phyloP scores from a whole-genome alignment of 2,113 vertebrate genomes.

The Enhydra lutris region DNA sequence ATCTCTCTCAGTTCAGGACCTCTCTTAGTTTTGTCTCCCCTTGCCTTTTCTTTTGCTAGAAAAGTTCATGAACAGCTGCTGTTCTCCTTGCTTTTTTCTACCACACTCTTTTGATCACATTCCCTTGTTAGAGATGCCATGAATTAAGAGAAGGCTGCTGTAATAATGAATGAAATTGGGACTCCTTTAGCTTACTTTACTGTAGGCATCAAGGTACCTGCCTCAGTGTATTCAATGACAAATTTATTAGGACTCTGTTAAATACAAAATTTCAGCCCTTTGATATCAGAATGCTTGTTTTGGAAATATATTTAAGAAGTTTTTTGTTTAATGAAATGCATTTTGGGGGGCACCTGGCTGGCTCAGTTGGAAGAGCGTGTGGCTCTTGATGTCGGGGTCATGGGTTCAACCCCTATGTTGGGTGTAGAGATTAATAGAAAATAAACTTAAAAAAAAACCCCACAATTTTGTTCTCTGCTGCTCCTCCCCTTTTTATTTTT shows the following conservation, averaged over 20 bases:
- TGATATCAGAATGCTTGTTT: neutral
- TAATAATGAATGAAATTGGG: neutral
- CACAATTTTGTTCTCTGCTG: neutral
- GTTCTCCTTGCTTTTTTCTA: neutral
- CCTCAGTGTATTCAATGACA: neutral
- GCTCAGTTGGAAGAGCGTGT: neutral
- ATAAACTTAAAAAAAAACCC: neutral
- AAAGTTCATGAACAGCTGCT: conserved; percentile 11
- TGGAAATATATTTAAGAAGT: neutral
- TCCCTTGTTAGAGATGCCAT: neutral
- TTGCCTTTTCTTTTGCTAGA: conserved; percentile 12
- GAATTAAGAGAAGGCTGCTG: neutral
- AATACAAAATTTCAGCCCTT: neutral
- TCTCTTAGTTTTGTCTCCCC: neutral
- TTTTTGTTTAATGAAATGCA: neutral
- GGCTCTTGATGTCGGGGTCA: neutral
- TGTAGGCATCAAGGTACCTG: neutral
- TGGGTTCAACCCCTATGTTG: neutral
- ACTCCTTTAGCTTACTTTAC: neutral
- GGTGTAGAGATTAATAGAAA: neutral
- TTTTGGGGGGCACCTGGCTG: neutral
- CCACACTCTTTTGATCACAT: neutral
- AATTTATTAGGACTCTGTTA: neutral
- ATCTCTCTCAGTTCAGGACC: neutral
- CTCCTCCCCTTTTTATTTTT: neutral